These are phyloP conservation scores for Anguilla marmorata DNA, from an alignment of 2,797 vertebrate species.

Conservation along the genomic window DNA sequence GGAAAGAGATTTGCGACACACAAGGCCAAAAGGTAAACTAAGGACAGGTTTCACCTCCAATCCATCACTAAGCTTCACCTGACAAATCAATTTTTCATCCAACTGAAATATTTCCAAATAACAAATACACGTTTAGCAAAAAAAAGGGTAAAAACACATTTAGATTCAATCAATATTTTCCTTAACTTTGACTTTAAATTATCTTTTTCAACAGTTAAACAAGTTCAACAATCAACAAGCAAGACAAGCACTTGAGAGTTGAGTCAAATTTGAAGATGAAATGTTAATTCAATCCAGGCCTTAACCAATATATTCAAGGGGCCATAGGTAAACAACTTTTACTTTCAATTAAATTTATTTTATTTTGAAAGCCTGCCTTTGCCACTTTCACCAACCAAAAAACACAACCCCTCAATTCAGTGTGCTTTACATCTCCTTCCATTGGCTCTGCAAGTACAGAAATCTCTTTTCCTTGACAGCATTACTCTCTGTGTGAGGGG, in stretches of 20 bases:
- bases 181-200: not conserved
- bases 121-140: not conserved
- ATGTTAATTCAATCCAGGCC: not conserved
- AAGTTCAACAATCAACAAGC: not conserved
- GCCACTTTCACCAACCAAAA: not conserved
- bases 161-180: slow-evolving; percentile 8
- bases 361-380: no score
- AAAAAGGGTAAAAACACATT: not conserved
- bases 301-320: not conserved
- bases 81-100: not conserved
- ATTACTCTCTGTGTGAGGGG: not conserved
- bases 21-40: not conserved
- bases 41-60: not conserved
- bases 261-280: not conserved
- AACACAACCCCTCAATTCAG: no score
- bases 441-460: not conserved
- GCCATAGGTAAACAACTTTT: not conserved
- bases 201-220: not conserved
- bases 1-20: no score
- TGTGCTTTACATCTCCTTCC: not conserved
- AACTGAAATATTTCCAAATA: not conserved
- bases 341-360: not conserved
- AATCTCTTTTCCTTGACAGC: not conserved
- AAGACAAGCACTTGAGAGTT: not conserved
- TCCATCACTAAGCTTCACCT: not conserved